Conservation (phyloP, 2,888 invertebrate species). For the Dinocampus coccinellae region DNA sequence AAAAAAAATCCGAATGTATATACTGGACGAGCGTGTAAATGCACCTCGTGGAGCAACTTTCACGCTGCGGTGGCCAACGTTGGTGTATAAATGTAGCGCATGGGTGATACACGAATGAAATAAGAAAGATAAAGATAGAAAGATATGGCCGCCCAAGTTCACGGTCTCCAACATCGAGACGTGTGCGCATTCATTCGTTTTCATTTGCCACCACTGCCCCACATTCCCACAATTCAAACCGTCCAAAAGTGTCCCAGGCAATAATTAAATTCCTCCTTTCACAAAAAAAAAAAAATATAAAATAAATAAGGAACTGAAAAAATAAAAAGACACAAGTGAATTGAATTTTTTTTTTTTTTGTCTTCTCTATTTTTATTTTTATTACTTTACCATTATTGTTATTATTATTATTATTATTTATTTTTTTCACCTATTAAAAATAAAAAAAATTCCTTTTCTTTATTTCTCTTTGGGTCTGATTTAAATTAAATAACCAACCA, state of each 20-base stretch:
- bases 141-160: slow-evolving; percentile 31
- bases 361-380: too few relatives aligned
- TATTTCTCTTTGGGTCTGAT: too few relatives aligned
- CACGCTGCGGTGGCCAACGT: slow-evolving; percentile 17
- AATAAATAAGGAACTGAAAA: too few relatives aligned
- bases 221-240: neutral
- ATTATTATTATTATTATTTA: too few relatives aligned
- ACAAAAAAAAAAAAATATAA: too few relatives aligned
- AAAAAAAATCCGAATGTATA: slow-evolving; percentile 12
- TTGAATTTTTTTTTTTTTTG: too few relatives aligned
- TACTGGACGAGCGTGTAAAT: slow-evolving; percentile 29
- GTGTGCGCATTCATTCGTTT: slow-evolving; percentile 7
- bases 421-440: neutral
- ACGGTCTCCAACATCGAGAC: slow-evolving; percentile 5
- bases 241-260: neutral
- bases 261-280: neutral
- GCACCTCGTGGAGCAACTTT: slow-evolving; percentile 26
- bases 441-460: neutral
- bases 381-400: too few relatives aligned
- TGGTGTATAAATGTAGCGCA: too few relatives aligned
- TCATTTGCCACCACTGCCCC: slow-evolving; percentile 8
- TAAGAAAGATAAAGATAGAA: too few relatives aligned
- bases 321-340: too few relatives aligned
- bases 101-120: slow-evolving; percentile 4
- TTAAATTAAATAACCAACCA: neutral